These are phyloP conservation scores for Anomalospiza imberbis DNA, from an alignment of 2,797 vertebrate species.

Conservation along the genomic window DNA sequence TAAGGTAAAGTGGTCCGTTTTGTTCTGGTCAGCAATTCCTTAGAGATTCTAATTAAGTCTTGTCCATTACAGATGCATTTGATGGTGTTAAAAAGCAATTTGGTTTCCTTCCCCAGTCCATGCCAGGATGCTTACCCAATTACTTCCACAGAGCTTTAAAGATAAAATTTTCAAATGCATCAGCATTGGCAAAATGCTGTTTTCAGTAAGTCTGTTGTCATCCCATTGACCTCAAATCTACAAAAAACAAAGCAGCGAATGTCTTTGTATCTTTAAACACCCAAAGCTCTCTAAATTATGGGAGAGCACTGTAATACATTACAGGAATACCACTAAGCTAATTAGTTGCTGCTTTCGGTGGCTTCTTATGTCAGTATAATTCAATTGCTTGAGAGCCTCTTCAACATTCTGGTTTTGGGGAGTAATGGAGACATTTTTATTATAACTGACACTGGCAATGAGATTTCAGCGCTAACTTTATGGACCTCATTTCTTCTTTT, in stretches of 20 bases:
- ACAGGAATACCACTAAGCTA: not conserved
- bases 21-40: constrained; percentile 28
- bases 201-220: constrained; percentile 2
- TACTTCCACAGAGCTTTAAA: not conserved
- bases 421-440: constrained; percentile 1
- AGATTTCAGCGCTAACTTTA: constrained; percentile 21
- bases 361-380: constrained; percentile 20
- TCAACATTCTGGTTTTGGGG: not conserved
- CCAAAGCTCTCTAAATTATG: constrained; percentile 2
- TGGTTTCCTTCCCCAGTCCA: not conserved
- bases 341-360: constrained; percentile 29
- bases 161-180: constrained; percentile 18
- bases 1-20: not conserved
- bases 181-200: not conserved
- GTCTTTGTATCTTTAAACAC: not conserved
- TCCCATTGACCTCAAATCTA: constrained; percentile 19
- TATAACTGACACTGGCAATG: not conserved
- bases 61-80: constrained; percentile 15
- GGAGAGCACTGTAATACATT: not conserved
- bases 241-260: not conserved
- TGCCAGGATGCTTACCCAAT: not conserved
- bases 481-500: not conserved
- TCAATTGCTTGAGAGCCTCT: constrained; percentile 6
- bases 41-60: constrained; percentile 39
- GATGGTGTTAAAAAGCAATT: constrained; percentile 33